phyloP scores from a whole-genome alignment of 2,888 invertebrate genomes.

The Mythimna albipuncta region DNA sequence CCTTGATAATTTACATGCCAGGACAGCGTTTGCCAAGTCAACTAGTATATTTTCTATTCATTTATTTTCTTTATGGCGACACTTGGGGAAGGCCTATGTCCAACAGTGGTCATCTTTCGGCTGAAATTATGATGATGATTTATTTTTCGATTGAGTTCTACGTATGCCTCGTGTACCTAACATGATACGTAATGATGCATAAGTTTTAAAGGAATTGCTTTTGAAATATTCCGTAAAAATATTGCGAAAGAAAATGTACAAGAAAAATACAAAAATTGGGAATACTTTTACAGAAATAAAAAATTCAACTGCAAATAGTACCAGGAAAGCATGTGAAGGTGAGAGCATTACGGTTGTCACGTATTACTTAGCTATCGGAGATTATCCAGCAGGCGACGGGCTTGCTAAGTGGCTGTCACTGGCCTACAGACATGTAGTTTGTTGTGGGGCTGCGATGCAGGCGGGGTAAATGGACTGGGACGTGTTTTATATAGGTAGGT shows the following conservation, averaged over 20 bases:
- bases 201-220: too few relatives aligned
- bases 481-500: background rate
- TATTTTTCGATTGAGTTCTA: too few relatives aligned
- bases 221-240: too few relatives aligned
- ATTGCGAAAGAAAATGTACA: background rate
- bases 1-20: too few relatives aligned
- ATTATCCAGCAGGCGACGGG: slow-evolving; percentile 45
- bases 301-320: background rate
- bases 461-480: slow-evolving; percentile 1
- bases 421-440: slow-evolving; percentile 37
- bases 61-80: too few relatives aligned
- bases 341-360: slow-evolving; percentile 28
- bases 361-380: slow-evolving; percentile 47
- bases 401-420: slow-evolving; percentile 57
- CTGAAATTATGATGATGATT: too few relatives aligned
- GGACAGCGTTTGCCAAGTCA: too few relatives aligned
- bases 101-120: too few relatives aligned
- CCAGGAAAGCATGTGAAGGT: slow-evolving; percentile 34
- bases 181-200: too few relatives aligned
- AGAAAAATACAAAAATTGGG: background rate
- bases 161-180: too few relatives aligned
- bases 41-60: too few relatives aligned
- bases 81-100: too few relatives aligned
- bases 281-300: background rate
- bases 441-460: slow-evolving; percentile 15